Conservation (phyloP, 2,113 vertebrate genomes). For the Neofelis nebulosa region DNA sequence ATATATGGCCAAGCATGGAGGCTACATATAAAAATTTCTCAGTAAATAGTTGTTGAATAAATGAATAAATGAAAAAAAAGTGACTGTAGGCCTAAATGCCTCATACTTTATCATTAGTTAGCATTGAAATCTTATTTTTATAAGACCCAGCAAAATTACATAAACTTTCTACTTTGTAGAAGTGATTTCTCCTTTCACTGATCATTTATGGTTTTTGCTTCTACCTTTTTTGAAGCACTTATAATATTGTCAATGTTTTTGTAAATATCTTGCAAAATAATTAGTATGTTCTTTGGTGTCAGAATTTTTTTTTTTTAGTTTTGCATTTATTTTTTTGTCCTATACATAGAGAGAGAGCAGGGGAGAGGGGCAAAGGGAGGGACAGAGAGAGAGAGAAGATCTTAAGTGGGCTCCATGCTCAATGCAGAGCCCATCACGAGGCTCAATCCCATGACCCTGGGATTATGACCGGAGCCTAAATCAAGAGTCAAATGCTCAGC, state of each 20-base stretch:
- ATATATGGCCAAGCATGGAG: neutral
- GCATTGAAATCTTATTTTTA: neutral
- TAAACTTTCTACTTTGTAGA: neutral
- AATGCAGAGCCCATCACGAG: too few species aligned
- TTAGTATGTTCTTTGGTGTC: neutral
- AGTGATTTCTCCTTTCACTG: neutral
- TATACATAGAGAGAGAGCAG: too few species aligned
- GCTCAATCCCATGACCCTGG: too few species aligned
- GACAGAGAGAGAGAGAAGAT: too few species aligned
- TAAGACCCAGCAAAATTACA: neutral
- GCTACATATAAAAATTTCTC: neutral
- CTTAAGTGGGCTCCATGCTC: too few species aligned
- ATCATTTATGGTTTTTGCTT: neutral
- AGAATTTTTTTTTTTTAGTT: neutral
- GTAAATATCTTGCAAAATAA: neutral
- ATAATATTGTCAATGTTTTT: neutral
- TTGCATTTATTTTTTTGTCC: too few species aligned
- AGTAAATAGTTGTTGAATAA: neutral
- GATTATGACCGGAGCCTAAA: too few species aligned
- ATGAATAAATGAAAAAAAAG: neutral
- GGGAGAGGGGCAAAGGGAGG: too few species aligned
- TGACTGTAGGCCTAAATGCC: neutral
- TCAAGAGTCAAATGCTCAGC: too few species aligned
- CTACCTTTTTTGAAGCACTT: neutral
- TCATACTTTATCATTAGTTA: neutral